phyloP scores from a whole-genome alignment of 2,888 invertebrate genomes.

The Lymantria monacha region DNA sequence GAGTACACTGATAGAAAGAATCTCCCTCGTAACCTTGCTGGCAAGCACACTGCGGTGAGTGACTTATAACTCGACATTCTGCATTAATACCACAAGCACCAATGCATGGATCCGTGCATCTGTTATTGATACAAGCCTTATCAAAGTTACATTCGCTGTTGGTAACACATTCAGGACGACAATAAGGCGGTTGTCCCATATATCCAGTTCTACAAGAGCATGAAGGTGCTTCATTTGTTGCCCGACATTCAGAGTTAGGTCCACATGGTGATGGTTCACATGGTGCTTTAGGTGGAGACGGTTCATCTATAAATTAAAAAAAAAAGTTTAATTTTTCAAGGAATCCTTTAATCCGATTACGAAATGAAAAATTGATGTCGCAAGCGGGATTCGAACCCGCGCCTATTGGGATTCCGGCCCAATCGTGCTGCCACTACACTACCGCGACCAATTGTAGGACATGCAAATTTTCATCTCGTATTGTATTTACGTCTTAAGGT shows the following conservation, averaged over 20 bases:
- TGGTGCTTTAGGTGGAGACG: conserved; percentile 64
- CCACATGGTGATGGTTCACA: conserved; percentile 91
- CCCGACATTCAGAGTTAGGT: conserved; percentile 87
- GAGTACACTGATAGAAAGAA: conserved; percentile 87
- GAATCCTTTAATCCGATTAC: no score
- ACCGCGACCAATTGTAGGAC: no score
- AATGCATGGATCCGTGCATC: conserved; percentile 90
- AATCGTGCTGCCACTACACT: no score
- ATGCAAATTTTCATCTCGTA: no score
- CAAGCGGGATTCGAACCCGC: no score
- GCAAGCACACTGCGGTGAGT: conserved; percentile 92
- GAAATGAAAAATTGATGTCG: no score
- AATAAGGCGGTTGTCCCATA: conserved; percentile 88
- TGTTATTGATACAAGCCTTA: conserved; percentile 89
- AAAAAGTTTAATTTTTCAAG: background rate
- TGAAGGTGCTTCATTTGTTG: conserved; percentile 79
- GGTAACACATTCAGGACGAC: conserved; percentile 91
- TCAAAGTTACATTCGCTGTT: conserved; percentile 90
- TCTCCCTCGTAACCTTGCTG: conserved; percentile 87
- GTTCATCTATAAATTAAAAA: conserved; percentile 43
- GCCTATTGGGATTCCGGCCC: no score
- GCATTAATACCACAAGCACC: conserved; percentile 91
- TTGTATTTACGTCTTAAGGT: no score
- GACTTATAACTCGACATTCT: conserved; percentile 90
- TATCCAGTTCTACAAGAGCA: conserved; percentile 89